Evolutionary conservation across 2,888 invertebrate species (phyloP), one percentile per base, ranked within the genome.

Genomic region (Synanthedon formicaeformis): DNA sequence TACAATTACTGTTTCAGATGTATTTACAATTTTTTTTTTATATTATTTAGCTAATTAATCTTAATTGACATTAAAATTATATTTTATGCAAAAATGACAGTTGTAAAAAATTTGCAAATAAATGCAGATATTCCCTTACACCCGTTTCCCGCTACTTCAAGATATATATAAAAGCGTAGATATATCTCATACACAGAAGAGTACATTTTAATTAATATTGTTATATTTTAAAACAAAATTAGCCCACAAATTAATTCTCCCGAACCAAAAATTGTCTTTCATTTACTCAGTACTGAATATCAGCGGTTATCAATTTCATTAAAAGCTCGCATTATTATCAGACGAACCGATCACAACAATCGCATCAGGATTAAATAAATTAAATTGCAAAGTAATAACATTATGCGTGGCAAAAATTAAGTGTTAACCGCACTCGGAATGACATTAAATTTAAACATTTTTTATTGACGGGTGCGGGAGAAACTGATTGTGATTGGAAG

Each of bases 381-480:
- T 81, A 75, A 86, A 83, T 82, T 71, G 77, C 73, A 67, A 79
- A 79, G 75, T 81, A 81, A 83, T 80, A 78, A 73, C 73, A 81
- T 81, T 76, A 78, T 77, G 75, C 75, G 73, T 77, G 75, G 77
- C 61, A 77, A 79, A 79, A 79, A 85, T 84, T 81, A 83, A 82
- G 77, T 78, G 79, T 73, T 78, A 78, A 85, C 85, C 86, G 75
- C 87, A 81, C 64, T 69, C 71, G 63, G 79, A 77, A 79, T 85
- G 84, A 82, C 82, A 73, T 87, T 84, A 83, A 83, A 87, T 86
- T 86, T 83, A 77, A 83, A 80, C 16, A 79, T 77, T 45, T 45
- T 45, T 45, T 78, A 81, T 82, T 71, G 77, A 77, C 72, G 70
- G 73, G 73, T 73, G 73, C 60, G 76, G 78, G 78, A 80, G 83